These are phyloP conservation scores for Diploptera punctata DNA, from an alignment of 2,888 invertebrate genomes.

Conservation along the genomic window DNA sequence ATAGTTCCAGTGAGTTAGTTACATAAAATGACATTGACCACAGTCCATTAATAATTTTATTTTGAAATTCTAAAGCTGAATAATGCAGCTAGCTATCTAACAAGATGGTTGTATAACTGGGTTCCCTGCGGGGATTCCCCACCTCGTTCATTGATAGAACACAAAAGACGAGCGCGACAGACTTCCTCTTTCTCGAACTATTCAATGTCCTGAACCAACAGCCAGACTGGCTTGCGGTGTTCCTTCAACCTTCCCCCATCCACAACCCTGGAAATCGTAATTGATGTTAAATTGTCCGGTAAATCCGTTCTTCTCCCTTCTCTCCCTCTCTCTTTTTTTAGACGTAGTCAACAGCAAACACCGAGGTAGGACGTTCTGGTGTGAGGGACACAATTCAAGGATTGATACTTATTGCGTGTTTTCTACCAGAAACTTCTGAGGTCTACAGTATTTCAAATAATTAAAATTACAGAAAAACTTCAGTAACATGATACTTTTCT, in stretches of 20 bases:
- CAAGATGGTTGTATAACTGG: neutral
- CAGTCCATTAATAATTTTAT: neutral
- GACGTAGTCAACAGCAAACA: constrained; percentile 8
- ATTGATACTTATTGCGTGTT: no score
- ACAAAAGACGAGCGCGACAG: neutral
- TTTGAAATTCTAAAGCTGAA: neutral
- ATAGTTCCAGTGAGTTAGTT: no score
- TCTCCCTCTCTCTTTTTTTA: constrained; percentile 8
- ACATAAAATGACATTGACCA: neutral
- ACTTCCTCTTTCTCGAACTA: neutral
- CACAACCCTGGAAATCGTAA: constrained; percentile 35
- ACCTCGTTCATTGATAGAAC: neutral
- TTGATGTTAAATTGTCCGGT: constrained; percentile 41
- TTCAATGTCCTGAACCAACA: neutral
- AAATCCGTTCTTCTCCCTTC: constrained; percentile 24
- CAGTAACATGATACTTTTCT: no score
- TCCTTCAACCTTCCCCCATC: constrained; percentile 4
- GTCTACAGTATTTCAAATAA: no score
- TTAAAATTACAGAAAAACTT: no score
- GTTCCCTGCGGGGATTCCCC: neutral
- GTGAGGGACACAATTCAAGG: no score
- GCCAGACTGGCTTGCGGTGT: neutral
- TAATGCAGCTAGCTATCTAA: neutral
- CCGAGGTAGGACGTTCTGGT: no score
- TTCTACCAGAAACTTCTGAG: no score